Base-by-base conservation (phyloP, 92 coral and sea anemone species). In the Zoanthus solanderi region DNA sequence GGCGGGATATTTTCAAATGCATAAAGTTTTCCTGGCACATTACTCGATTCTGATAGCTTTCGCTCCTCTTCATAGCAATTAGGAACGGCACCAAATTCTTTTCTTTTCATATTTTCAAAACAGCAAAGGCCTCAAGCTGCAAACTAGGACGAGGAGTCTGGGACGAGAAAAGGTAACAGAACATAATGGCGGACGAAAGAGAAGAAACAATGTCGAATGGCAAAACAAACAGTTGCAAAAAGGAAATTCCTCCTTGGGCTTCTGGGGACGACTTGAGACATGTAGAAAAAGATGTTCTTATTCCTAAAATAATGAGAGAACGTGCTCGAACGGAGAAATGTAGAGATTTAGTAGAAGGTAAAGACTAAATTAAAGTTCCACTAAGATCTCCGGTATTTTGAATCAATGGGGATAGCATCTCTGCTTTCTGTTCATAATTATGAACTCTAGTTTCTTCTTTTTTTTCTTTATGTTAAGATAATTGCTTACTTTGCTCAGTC, bases 201-300 rank as follows among this genome's bases (percentile, higher is more conserved):
- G 18, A 31, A 60, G 6, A 9, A 9, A 12, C 14, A 83, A 82
- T 5, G 78, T 72, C 15, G 13, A 17, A 54, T 82, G 84, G n/a
- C 4, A 34, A 65, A 42, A 76, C 73, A 58, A 5, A 63, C 69
- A 17, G n/a, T 63, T 63, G 30, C 2, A 29, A 63, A 14, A 58
- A 58, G 9, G 31, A 15, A 0, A 84, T 96, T 18, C 91, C 98
- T 8, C 92, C 96, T 54, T 96, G 98, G 98, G 98, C 98, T 3
- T 78, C 92, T 34, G 98, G 98, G 7, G 92, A 90, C 23, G 74
- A 76, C 63, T 79, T 97, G 5, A 90, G 99, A 83, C 91, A 92
- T 69, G 99, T 97, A 16, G 99, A 97, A 74, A 88, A 75, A 74
- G 95, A 97, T 63, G 99, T 97, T n/a, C 94, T 97, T 17, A 97